Percentiles rank a stretch among this genome's conserved stretches.
Evolutionary conservation across 2,888 invertebrate species (phyloP).

Genomic region (Melanotus villosus): DNA sequence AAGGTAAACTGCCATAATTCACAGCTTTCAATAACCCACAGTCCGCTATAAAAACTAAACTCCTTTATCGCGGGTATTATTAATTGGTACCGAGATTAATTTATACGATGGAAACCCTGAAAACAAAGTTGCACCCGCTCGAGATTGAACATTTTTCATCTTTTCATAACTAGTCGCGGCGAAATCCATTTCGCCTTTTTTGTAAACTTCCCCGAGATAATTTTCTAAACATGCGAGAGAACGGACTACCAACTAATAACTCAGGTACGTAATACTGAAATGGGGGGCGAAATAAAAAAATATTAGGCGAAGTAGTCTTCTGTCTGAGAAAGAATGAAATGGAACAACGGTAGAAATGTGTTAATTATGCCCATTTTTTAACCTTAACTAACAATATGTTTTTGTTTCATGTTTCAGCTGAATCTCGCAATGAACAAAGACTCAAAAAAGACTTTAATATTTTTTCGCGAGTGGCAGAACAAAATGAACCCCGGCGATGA

Average conservation of each 20-base stretch:
- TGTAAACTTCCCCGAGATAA: conserved; percentile 9
- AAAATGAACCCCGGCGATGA: conserved; percentile 71
- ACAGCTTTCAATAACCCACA: conserved; percentile 50
- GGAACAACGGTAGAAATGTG: conserved; percentile 6
- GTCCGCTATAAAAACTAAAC: conserved; percentile 46
- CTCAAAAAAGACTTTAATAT: conserved; percentile 69
- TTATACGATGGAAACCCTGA: conserved; percentile 40
- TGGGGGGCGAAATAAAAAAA: background rate
- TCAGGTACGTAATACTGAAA: background rate
- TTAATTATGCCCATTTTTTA: conserved; percentile 17
- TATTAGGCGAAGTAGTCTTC: conserved; percentile 24
- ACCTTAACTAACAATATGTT: conserved; percentile 17
- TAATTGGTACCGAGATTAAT: conserved; percentile 48
- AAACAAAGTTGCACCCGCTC: conserved; percentile 36
- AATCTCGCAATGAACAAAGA: conserved; percentile 66
- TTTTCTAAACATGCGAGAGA: conserved; percentile 28
- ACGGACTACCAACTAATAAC: background rate
- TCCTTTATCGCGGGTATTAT: conserved; percentile 45
- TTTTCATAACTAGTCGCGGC: conserved; percentile 36
- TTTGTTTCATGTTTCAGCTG: conserved; percentile 56
- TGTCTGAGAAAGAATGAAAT: conserved; percentile 6
- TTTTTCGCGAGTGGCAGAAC: conserved; percentile 73
- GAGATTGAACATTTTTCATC: conserved; percentile 43
- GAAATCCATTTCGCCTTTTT: conserved; percentile 42
- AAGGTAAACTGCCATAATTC: conserved; percentile 61